Evolutionary conservation across 1,140 invertebrate genomes (phyloP), one percentile per base, ranked within the genome.

Genomic region (Drosophila tropicalis): DNA sequence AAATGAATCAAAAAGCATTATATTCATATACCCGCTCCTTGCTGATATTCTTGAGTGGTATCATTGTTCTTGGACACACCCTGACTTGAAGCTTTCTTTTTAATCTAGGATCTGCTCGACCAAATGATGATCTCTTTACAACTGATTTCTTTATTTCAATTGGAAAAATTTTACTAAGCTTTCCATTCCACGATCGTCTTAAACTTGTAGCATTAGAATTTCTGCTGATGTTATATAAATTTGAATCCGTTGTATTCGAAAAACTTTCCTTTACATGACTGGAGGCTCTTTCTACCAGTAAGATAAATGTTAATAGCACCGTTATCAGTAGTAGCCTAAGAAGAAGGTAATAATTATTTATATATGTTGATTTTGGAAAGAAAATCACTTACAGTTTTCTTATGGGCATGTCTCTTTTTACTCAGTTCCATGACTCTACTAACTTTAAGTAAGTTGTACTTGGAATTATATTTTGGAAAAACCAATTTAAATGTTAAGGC

Each of bases 41-140:
- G 1, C 57, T 5, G 0, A 84, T 47, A 41, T 77, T 68, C 1
- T 66, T 39, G 7, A 66, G 6, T 0, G 44, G n/a, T 0, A 47
- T 17, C 9, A 76, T 10, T 12, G 15, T 12, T 5, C 29, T 4
- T 1, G 76, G 81, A 13, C 81, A 81, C 0, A 6, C 40, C 1
- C 25, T 44, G 0, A 69, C 51, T 3, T 36, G 13, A 3, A 78
- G 29, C 12, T 41, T 12, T 5, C 10, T 29, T 0, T 10, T 41
- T 0, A 5, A 32, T 25, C 17, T 17, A 36, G 13, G 7, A 3
- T 34, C 2, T 5, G 13, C 2, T 17, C 17, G 44, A 51, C 6
- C 9, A 5, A 5, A 3, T 39, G 12, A 5, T 13, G 36, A 39
- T 39, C 36, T 39, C n/a, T 39, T 39, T 5, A 12, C 12, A 13